Evolutionary conservation across 2,113 vertebrate genomes (phyloP), one percentile per base, ranked within the genome.

Genomic region (Uropsilus gracilis): DNA sequence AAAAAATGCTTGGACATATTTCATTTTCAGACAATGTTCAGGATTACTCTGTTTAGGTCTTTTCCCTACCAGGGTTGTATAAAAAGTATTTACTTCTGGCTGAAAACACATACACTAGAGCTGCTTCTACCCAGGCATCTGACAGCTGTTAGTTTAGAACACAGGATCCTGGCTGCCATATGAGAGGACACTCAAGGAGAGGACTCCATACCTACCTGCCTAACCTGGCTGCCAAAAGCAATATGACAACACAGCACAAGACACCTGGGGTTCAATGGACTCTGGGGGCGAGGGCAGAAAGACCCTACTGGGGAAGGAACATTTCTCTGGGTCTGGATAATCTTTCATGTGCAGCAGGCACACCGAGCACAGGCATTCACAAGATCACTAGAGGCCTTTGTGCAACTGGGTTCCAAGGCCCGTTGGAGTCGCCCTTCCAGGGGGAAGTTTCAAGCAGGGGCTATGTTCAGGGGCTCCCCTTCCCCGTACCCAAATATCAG

Each of bases 1-100:
- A 69, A 78, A 86, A 85, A 75, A 66, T 18, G 22, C 63, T 68
- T 84, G 72, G 42, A 72, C 86, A 94, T 37, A 37, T 20, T 71
- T 71, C 34, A 57, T 77, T 94, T 93, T 77, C 20, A 44, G 3
- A 34, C 30, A 57, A 30, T 30, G 37, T n/a, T 92, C 55, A 72
- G 37, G 34, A 59, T 32, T 53, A 73, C n/a, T 63, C 75, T 85
- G 26, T 26, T 78, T 26, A 46, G 80, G 53, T 9, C 34, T 72
- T 44, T 30, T 30, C 18, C 22, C n/a, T 10, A 44, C n/a, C 22
- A 44, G 30, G 50, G 46, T 17, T 83, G 5, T 24, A 39, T 8
- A 37, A 75, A 75, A 64, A 6, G 16, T 16, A 42, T 44, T 91
- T 57, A 30, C 61, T 6, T 5, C 30, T 55, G 76, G 55, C 48